phyloP scores from a whole-genome alignment of 2,888 invertebrate genomes.

The Melipona bicolor region DNA sequence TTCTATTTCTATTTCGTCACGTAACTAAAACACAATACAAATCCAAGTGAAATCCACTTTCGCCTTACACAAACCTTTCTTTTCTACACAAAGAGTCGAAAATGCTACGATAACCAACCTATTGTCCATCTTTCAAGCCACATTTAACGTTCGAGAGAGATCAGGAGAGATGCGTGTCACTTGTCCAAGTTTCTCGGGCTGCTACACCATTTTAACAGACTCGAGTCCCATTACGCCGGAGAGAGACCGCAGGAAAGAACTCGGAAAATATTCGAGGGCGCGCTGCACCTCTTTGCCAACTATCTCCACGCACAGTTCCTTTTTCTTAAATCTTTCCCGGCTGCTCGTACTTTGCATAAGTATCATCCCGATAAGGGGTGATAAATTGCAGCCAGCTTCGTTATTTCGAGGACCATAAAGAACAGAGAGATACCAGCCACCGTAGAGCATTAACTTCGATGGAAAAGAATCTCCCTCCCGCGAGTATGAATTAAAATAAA shows the following conservation, averaged over 20 bases:
- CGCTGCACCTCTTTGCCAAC: background rate
- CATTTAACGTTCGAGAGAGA: background rate
- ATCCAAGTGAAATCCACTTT: no score
- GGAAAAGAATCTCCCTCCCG: background rate
- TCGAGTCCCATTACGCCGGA: constrained; percentile 1
- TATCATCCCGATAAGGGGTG: constrained; percentile 44
- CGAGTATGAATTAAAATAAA: background rate
- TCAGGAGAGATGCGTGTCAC: background rate
- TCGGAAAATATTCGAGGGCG: background rate
- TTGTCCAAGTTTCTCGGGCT: background rate
- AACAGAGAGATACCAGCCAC: background rate
- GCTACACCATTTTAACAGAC: background rate
- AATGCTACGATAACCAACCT: background rate
- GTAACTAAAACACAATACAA: no score
- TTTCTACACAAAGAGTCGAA: background rate
- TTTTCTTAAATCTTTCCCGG: constrained; percentile 40
- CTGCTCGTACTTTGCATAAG: constrained; percentile 27
- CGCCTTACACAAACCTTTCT: no score
- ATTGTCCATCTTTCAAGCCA: background rate
- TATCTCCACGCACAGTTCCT: background rate
- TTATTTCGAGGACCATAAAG: constrained; percentile 29
- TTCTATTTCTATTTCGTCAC: no score
- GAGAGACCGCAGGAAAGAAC: background rate
- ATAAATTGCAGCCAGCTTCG: constrained; percentile 39
- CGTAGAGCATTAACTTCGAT: background rate